Evolutionary conservation across 2,888 invertebrate genomes (phyloP), one percentile per base, ranked within the genome.

Genomic region (Odontocerum albicorne): DNA sequence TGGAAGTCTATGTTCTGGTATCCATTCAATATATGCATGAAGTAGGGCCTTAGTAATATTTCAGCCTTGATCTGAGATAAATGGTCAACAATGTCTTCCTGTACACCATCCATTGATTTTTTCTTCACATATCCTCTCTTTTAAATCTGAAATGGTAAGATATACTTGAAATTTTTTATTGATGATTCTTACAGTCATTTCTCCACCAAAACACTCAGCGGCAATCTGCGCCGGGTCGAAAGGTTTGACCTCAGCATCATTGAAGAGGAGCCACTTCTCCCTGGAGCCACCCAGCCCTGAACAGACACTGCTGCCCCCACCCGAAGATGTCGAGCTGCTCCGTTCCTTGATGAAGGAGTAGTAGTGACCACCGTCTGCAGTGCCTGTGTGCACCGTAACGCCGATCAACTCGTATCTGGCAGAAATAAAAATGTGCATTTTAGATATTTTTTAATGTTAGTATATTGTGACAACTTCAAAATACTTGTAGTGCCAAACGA

Each of bases 351-450:
- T 96, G 71, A 96, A 96, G 77, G 90, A 90, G 73, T 96, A 96
- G 72, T 96, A 96, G 72, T 96, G 96, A 0, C 96, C 96, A 49
- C 96, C 96, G 71, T 96, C 96, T 1, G 96, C 96, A 0, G 95
- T 96, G n/a, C 96, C 96, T 12, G 96, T 96, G 74, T 96, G 96
- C 0, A 96, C 96, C 0, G 96, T 96, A 8, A 96, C 95, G 8
- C 96, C 96, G 59, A 92, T 92, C 60, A 94, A 72, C 70, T 92
- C 92, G 72, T 90, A 83, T 49, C 83, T 83, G 61, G 2, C 62
- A 47, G 12, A 49, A 17, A 82, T 57, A 17, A n/a, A n/a, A n/a
- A n/a, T n/a, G n/a, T n/a, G n/a, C n/a, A n/a, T n/a, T n/a, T n/a
- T n/a, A n/a, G n/a, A n/a, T n/a, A n/a, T n/a, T n/a, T n/a, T n/a